Evolutionary conservation across 2,888 invertebrate genomes (phyloP), one percentile per base, ranked within the genome.

Genomic region (Tryphoninae sp.): DNA sequence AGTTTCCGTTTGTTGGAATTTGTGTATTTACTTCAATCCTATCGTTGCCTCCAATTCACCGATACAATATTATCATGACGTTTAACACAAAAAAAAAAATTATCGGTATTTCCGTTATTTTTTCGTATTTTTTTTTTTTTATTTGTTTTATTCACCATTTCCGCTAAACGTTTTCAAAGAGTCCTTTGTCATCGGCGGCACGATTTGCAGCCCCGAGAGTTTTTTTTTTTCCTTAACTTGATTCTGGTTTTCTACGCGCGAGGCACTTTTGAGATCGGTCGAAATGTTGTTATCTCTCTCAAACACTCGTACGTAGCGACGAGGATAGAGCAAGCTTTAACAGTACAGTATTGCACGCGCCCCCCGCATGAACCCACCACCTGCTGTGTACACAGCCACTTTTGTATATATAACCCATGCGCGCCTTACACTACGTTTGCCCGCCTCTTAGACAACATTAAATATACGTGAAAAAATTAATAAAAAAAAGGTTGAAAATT

Each of bases 361-460:
- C 84, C 81, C 84, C 67, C 80, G 81, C 88, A 83, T 85, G 86
- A 87, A 87, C 85, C 87, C 86, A 84, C 88, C 89, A 89, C 89
- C 88, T 90, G 89, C 88, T 88, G 86, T 84, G 86, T 84, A 85
- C 85, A 84, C 86, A 84, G 79, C 83, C 83, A 87, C 87, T 87
- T 89, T 87, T 88, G 87, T 88, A 88, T 89, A 88, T 87, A 85
- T 84, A 85, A 85, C 85, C 85, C 86, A 86, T 86, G 86, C 87
- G 84, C 84, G 76, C 51, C 73, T 75, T 68, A 75, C 68, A 23
- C 69, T 77, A 67, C 53, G 40, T 74, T 68, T 64, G 51, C 64
- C 22, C 64, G 59, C 67, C 55, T 49, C 26, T 72, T 53, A 76
- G 72, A 78, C 61, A 59, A 74, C 42, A 71, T 33, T 33, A 51